phyloP scores from a whole-genome alignment of 2,113 vertebrate genomes.

The Ranitomeya imitator region DNA sequence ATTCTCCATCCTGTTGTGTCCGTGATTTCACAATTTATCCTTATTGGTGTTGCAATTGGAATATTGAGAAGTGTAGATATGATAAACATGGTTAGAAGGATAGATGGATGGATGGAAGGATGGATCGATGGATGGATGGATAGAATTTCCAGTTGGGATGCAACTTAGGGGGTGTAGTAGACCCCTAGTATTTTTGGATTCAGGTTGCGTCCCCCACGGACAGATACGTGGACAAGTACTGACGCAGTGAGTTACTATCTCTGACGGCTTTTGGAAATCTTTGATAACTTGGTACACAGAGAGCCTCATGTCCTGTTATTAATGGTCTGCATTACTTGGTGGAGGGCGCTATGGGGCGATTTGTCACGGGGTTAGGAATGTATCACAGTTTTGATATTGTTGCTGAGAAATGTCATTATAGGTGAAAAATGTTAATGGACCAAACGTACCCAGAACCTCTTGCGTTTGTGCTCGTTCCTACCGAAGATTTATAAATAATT shows the following conservation, averaged over 20 bases:
- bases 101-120: background rate
- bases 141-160: background rate
- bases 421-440: constrained; percentile 13
- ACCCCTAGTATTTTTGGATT: no score
- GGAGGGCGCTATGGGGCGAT: background rate
- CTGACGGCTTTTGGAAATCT: background rate
- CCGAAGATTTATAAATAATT: background rate
- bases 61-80: no score
- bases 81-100: background rate
- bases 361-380: background rate
- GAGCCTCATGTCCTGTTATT: background rate
- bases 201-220: no score
- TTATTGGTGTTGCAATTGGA: no score
- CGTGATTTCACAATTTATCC: no score
- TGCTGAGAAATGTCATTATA: background rate
- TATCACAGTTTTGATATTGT: background rate
- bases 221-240: no score
- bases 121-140: background rate
- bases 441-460: background rate
- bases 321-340: background rate
- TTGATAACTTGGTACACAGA: background rate
- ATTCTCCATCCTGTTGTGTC: no score
- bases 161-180: no score
- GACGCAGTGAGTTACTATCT: no score
- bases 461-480: background rate